phyloP scores from a whole-genome alignment of 2,888 invertebrate species.

The Stramonita haemastoma region DNA sequence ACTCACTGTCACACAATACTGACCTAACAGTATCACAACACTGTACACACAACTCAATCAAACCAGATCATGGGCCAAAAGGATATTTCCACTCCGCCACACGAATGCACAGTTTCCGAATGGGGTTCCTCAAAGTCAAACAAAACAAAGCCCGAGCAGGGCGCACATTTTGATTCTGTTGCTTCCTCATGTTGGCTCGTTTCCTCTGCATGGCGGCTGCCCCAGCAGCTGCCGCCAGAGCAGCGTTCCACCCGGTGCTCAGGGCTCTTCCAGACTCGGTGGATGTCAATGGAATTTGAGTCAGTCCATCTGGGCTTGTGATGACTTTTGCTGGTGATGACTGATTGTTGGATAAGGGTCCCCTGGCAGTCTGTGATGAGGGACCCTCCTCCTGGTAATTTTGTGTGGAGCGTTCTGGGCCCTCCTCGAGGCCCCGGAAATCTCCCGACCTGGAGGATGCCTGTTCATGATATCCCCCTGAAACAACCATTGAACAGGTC shows the following conservation, averaged over 20 bases:
- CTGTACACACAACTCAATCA: neutral
- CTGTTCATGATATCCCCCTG: conserved; percentile 68
- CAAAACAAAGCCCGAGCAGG: conserved; percentile 96
- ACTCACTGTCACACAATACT: neutral
- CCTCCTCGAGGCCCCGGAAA: conserved; percentile 41
- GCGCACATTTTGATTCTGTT: conserved; percentile 87
- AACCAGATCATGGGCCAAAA: conserved; percentile 78
- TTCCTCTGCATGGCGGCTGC: conserved; percentile 76
- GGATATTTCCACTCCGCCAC: conserved; percentile 99
- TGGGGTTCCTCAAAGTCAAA: conserved; percentile 94
- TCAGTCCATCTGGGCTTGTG: conserved; percentile 35
- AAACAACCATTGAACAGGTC: conserved; percentile 37
- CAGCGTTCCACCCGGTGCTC: conserved; percentile 80
- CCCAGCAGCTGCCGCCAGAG: conserved; percentile 78
- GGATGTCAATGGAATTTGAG: conserved; percentile 40
- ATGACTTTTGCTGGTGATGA: conserved; percentile 29
- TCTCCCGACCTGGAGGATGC: conserved; percentile 44
- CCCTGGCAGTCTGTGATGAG: conserved; percentile 52
- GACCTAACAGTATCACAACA: no score
- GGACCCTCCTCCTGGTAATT: conserved; percentile 53
- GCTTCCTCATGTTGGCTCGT: conserved; percentile 76
- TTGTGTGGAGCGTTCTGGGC: conserved; percentile 36
- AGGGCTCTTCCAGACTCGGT: conserved; percentile 63
- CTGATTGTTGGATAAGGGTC: conserved; percentile 32
- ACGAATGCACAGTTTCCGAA: conserved; percentile 95